A percentile compares a stretch with the other conserved stretches of the same genome.
Conservation (phyloP, 2,797 vertebrate species). For the Tinamus major region DNA sequence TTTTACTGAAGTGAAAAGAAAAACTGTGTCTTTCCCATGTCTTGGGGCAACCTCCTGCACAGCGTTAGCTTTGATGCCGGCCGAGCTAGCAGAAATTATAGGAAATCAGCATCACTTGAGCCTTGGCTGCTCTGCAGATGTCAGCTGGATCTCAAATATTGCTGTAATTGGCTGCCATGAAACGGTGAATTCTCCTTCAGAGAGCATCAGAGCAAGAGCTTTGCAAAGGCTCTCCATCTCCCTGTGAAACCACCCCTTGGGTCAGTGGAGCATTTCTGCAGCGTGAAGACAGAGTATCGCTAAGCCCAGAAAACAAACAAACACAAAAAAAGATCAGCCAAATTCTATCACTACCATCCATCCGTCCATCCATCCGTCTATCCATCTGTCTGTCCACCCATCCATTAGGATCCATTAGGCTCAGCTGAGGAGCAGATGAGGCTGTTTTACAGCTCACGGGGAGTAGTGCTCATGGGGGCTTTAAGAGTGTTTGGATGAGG, state of each 20-base stretch:
- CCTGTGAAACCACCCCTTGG: neutral
- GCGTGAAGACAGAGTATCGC: neutral
- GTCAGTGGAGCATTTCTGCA: neutral
- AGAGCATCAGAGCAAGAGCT: neutral
- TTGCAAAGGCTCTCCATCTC: neutral
- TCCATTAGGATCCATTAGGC: too few species aligned
- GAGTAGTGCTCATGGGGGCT: neutral
- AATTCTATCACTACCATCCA: too few species aligned
- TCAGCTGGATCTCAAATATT: fast-evolving
- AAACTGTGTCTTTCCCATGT: neutral
- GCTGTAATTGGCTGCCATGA: neutral
- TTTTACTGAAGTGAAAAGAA: neutral
- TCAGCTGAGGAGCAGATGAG: neutral
- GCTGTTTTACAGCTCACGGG: neutral
- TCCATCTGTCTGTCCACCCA: too few species aligned
- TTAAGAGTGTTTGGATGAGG: fast-evolving
- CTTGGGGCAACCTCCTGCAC: neutral
- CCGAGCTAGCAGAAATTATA: neutral
- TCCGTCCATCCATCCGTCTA: too few species aligned
- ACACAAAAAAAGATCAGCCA: neutral
- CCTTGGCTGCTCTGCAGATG: neutral
- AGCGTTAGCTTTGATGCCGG: neutral
- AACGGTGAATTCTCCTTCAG: fast-evolving
- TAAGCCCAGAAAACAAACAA: neutral
- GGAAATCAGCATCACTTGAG: fast-evolving